These are phyloP conservation scores for Drosophila melanica DNA, from an alignment of 1,140 invertebrate genomes.

Conservation along the genomic window DNA sequence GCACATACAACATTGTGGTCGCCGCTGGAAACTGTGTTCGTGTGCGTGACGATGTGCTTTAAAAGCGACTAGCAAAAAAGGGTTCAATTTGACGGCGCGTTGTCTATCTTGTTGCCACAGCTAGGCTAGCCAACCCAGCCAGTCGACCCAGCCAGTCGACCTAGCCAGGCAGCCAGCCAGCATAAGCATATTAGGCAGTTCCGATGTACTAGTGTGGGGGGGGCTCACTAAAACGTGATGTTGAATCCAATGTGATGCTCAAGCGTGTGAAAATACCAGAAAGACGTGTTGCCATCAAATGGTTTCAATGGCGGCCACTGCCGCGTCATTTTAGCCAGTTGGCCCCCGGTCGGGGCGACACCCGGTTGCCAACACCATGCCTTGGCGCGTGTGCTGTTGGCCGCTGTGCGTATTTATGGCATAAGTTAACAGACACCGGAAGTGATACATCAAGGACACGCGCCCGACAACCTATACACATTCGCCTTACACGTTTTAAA, in stretches of 20 bases:
- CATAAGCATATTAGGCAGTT: slow-evolving; percentile 74
- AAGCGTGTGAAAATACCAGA: slow-evolving; percentile 84
- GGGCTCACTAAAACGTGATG: slow-evolving; percentile 78
- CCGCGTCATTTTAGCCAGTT: slow-evolving; percentile 40
- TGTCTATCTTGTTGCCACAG: slow-evolving; percentile 32
- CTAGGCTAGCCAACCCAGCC: not conserved
- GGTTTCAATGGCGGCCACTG: slow-evolving; percentile 54
- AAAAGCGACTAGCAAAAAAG: slow-evolving; percentile 56
- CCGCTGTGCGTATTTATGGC: slow-evolving; percentile 75
- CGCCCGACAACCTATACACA: slow-evolving; percentile 12
- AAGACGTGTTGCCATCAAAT: slow-evolving; percentile 83
- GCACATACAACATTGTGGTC: not conserved
- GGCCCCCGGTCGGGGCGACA: not conserved
- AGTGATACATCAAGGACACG: slow-evolving; percentile 81
- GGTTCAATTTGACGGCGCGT: slow-evolving; percentile 54
- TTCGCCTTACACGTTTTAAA: slow-evolving; percentile 66
- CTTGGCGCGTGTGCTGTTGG: slow-evolving; percentile 69
- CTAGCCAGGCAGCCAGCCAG: slow-evolving; percentile 24
- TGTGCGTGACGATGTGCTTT: slow-evolving; percentile 7
- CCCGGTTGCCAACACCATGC: slow-evolving; percentile 28
- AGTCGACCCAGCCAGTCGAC: not conserved
- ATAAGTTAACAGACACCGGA: slow-evolving; percentile 80
- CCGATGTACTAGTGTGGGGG: slow-evolving; percentile 25
- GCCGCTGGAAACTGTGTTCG: slow-evolving; percentile 1
- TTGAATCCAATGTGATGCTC: slow-evolving; percentile 83